Percentiles rank a stretch among this genome's conserved stretches.
phyloP scores from a whole-genome alignment of 2,888 invertebrate genomes.

The Noctuana brunneofusca region DNA sequence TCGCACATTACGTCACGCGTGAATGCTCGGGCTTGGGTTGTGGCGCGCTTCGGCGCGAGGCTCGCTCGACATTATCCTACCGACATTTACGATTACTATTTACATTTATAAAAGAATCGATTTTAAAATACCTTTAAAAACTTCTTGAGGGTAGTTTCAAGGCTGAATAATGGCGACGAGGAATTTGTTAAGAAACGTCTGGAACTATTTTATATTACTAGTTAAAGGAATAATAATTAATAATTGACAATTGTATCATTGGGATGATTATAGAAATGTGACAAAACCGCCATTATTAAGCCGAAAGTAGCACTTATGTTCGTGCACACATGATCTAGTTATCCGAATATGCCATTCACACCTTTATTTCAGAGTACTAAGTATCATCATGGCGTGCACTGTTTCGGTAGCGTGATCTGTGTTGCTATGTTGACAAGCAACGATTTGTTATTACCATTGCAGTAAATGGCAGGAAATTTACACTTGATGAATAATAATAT shows the following conservation, averaged over 20 bases:
- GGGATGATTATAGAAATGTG: not conserved
- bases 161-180: conserved; percentile 19
- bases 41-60: conserved; percentile 53
- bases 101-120: not conserved
- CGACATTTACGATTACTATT: conserved; percentile 11
- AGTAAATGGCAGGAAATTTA: too few species aligned
- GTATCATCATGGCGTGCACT: conserved; percentile 24
- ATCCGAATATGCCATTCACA: conserved; percentile 25
- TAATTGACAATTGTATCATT: not conserved
- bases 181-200: not conserved
- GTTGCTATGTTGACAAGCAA: conserved; percentile 22
- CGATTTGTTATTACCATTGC: conserved; percentile 9
- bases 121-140: not conserved
- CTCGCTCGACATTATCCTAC: conserved; percentile 32
- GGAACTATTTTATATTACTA: not conserved
- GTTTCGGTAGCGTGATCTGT: conserved; percentile 25
- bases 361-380: conserved; percentile 13
- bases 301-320: conserved; percentile 29
- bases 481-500: not conserved
- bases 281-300: conserved; percentile 12
- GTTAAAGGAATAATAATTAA: not conserved
- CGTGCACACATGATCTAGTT: conserved; percentile 21
- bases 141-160: conserved; percentile 28
- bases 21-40: conserved; percentile 82
- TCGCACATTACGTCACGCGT: conserved; percentile 74